phyloP scores from a whole-genome alignment of 2,113 vertebrate genomes.

The Nyctibius bracteatus region DNA sequence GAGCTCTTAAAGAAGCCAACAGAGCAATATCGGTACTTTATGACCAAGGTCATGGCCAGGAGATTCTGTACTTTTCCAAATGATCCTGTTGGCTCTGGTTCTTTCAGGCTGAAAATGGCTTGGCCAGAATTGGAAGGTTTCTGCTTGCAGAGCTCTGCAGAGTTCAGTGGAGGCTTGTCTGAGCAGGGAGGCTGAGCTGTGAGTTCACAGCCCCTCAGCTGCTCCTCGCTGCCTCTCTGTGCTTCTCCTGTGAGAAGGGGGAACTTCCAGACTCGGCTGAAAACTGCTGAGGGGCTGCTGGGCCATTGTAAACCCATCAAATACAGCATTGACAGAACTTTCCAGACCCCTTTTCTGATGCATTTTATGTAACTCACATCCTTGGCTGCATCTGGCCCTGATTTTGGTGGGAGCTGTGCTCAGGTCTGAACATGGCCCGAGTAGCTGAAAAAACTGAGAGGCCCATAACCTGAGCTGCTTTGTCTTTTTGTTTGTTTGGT shows the following conservation, averaged over 20 bases:
- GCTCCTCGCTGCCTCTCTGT: neutral
- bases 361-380: neutral
- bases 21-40: neutral
- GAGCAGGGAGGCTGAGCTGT: neutral
- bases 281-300: neutral
- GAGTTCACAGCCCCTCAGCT: neutral
- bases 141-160: neutral
- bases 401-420: neutral
- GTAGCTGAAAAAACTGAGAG: neutral
- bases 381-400: neutral
- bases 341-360: neutral
- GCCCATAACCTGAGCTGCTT: neutral
- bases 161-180: neutral
- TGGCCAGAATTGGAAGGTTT: neutral
- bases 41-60: neutral
- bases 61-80: slow-evolving; percentile 42
- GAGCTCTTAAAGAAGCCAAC: neutral
- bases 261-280: neutral
- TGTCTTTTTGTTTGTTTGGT: neutral
- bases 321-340: neutral
- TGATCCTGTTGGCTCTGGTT: slow-evolving; percentile 4
- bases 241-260: neutral
- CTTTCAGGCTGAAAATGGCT: slow-evolving; percentile 16
- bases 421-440: accelerated
- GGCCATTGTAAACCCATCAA: neutral